Conservation (phyloP, 1,140 invertebrate species). For the Calosoma granatense region DNA sequence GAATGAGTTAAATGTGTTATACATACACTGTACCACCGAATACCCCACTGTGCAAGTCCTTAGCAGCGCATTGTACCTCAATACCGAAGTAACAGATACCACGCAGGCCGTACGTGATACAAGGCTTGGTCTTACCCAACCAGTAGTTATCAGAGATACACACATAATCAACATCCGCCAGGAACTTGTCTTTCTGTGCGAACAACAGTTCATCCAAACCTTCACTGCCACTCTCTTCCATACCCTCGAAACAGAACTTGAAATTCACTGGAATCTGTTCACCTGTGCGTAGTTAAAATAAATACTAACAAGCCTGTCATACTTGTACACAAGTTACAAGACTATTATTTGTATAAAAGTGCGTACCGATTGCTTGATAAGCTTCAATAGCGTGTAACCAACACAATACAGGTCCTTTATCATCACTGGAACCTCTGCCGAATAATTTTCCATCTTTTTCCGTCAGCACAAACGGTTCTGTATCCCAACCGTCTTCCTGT, state of each 20-base stretch:
- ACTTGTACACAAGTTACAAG: conserved; percentile 8
- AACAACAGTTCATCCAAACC: conserved; percentile 83
- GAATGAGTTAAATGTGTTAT: conserved; percentile 30
- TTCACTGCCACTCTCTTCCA: conserved; percentile 96
- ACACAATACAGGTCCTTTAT: conserved; percentile 85
- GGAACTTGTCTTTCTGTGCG: conserved; percentile 64
- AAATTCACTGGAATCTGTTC: conserved; percentile 79
- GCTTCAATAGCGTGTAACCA: conserved; percentile 93
- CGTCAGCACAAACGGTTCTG: conserved; percentile 85
- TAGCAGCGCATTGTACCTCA: conserved; percentile 78
- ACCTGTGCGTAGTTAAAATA: conserved; percentile 22
- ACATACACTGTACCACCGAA: conserved; percentile 83
- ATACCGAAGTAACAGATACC: conserved; percentile 89
- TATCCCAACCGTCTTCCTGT: conserved; percentile 94
- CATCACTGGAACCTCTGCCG: conserved; percentile 83
- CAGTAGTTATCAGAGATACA: conserved; percentile 99
- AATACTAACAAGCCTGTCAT: conserved; percentile 11
- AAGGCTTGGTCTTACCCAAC: conserved; percentile 93
- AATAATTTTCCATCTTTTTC: conserved; percentile 86
- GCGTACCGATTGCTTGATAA: conserved; percentile 55
- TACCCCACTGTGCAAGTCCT: conserved; percentile 92
- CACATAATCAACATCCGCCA: conserved; percentile 82
- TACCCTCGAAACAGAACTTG: conserved; percentile 96
- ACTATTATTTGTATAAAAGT: conserved; percentile 8
- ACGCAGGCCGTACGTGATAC: conserved; percentile 91